Evolutionary conservation across 2,113 vertebrate genomes (phyloP).

Genomic region (Columbina picui): DNA sequence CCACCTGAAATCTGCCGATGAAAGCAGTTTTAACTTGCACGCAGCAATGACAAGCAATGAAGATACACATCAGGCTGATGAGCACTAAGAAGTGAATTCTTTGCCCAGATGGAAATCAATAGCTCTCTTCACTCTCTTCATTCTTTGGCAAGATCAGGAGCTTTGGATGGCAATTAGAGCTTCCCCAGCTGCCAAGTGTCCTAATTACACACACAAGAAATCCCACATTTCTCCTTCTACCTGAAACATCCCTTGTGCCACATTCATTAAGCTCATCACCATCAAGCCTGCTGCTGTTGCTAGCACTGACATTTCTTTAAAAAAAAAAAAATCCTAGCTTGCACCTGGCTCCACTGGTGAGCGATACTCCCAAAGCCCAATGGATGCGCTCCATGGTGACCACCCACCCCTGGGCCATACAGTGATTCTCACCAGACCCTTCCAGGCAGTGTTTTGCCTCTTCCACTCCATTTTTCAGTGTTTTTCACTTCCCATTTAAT

Average conservation of each 20-base stretch:
- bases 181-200: constrained; percentile 31
- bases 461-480: not conserved
- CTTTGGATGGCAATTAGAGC: constrained; percentile 49
- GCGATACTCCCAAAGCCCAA: not conserved
- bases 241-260: not conserved
- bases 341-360: not conserved
- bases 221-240: constrained; percentile 7
- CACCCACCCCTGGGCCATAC: not conserved
- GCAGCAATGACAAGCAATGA: not conserved
- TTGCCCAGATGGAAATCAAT: constrained; percentile 56
- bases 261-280: constrained; percentile 16
- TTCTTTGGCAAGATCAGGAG: constrained; percentile 26
- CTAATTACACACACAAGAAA: constrained; percentile 35
- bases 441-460: not conserved
- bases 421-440: not conserved
- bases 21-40: constrained; percentile 3
- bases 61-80: constrained; percentile 36
- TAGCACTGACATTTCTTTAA: not conserved
- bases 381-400: accelerated
- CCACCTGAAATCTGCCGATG: not conserved
- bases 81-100: constrained; percentile 45
- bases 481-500: not conserved
- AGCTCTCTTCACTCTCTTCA: constrained; percentile 13
- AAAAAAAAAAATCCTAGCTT: not conserved
- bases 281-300: not conserved